Percentiles rank a stretch among this genome's conserved stretches.
These are phyloP conservation scores for Nomada lathburiana DNA, from an alignment of 2,888 invertebrate genomes.

Conservation along the genomic window DNA sequence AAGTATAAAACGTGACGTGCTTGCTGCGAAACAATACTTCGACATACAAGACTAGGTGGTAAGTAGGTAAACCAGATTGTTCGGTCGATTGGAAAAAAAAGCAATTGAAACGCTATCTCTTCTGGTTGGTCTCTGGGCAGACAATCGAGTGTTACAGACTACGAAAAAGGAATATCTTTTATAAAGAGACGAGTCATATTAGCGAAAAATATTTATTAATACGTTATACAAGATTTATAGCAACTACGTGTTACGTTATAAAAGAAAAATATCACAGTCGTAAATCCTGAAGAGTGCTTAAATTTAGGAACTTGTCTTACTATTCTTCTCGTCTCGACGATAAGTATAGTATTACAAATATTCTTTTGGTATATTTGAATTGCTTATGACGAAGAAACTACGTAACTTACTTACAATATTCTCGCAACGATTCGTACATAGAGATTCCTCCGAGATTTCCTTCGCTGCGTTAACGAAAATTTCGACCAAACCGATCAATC, in stretches of 20 bases:
- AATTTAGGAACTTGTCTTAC: conserved; percentile 45
- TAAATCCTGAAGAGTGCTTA: conserved; percentile 34
- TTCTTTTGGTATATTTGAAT: conserved; percentile 36
- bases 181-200: background rate
- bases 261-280: conserved; percentile 68
- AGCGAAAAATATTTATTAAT: conserved; percentile 45
- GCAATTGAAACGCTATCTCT: background rate
- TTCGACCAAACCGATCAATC: conserved; percentile 13
- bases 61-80: conserved; percentile 21
- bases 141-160: background rate
- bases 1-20: conserved; percentile 87
- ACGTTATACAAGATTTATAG: conserved; percentile 17
- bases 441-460: background rate
- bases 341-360: conserved; percentile 9
- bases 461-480: background rate
- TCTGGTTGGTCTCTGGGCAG: background rate
- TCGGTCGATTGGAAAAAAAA: background rate
- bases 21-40: conserved; percentile 73
- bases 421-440: background rate
- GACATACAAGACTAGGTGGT: conserved; percentile 57
- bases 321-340: background rate
- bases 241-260: conserved; percentile 30
- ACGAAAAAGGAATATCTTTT: too few species aligned
- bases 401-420: conserved; percentile 23
- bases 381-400: conserved; percentile 2